Conservation (phyloP, 2,797 vertebrate species). For the Eupleurogrammus muticus region DNA sequence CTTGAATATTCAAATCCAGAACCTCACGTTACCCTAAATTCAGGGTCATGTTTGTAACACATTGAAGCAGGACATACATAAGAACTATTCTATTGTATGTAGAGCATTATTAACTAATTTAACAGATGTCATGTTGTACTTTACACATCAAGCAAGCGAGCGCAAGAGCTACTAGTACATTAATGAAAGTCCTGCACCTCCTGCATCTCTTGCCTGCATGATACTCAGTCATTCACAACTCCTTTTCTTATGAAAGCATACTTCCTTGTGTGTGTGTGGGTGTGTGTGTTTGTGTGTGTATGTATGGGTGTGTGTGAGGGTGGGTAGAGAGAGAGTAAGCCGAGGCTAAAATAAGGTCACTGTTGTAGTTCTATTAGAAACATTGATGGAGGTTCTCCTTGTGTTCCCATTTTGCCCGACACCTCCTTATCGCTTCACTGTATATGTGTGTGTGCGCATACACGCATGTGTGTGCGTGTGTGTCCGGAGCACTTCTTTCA, state of each 20-base stretch:
- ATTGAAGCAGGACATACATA: neutral
- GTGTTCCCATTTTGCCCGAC: slow-evolving; percentile 59
- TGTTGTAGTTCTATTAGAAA: slow-evolving; percentile 60
- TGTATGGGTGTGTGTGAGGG: neutral
- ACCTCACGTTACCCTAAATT: neutral
- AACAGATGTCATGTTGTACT: slow-evolving; percentile 26
- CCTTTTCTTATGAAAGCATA: slow-evolving; percentile 62
- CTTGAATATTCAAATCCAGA: neutral
- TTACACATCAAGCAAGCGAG: slow-evolving; percentile 13
- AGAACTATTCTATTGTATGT: slow-evolving; percentile 3
- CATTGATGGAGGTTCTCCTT: slow-evolving; percentile 62
- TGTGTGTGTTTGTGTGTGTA: slow-evolving; percentile 26
- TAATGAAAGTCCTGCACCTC: slow-evolving; percentile 10
- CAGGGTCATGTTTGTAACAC: neutral
- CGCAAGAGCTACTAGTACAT: slow-evolving; percentile 19
- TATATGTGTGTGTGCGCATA: slow-evolving; percentile 18
- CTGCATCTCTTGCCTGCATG: slow-evolving; percentile 4
- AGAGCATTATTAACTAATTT: slow-evolving; percentile 16
- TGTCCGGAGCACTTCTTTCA: slow-evolving; percentile 61
- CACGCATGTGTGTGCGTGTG: slow-evolving; percentile 29
- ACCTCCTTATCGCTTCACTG: slow-evolving; percentile 59
- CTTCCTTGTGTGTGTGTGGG: slow-evolving; percentile 44
- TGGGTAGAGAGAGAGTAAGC: slow-evolving; percentile 15
- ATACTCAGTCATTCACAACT: slow-evolving; percentile 51
- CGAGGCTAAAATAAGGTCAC: slow-evolving; percentile 71